phyloP scores from a whole-genome alignment of 2,797 vertebrate genomes.

The Emydoidea blandingii region DNA sequence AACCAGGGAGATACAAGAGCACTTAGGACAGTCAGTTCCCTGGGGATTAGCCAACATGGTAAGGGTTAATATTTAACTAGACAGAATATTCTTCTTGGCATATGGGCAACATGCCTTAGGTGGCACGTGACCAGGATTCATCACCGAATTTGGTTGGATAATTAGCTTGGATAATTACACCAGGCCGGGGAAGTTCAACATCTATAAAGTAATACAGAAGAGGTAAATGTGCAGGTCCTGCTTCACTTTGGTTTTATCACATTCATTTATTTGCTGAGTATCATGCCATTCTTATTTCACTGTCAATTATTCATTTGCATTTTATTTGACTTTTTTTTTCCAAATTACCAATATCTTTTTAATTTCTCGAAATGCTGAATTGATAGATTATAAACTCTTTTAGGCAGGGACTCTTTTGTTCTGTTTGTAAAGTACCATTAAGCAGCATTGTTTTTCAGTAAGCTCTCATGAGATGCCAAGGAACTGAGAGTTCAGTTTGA shows the following conservation, averaged over 20 bases:
- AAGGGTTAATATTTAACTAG: constrained; percentile 65
- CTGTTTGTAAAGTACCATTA: not conserved
- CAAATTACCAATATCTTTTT: not conserved
- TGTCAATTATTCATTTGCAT: constrained; percentile 15
- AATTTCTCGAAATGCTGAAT: constrained; percentile 12
- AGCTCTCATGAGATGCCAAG: not conserved
- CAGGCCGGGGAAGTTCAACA: not conserved
- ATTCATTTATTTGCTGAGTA: not conserved
- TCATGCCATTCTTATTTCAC: constrained; percentile 5
- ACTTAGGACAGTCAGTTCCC: not conserved
- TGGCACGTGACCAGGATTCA: too few species aligned
- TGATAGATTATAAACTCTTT: constrained; percentile 14
- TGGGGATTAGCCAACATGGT: not conserved
- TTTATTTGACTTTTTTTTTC: constrained; percentile 28
- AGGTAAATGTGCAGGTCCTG: not conserved
- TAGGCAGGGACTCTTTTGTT: not conserved
- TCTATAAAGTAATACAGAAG: not conserved
- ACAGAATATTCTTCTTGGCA: not conserved
- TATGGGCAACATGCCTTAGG: too few species aligned
- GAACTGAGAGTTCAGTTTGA: not conserved
- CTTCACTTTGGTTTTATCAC: constrained; percentile 4
- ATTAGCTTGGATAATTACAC: too few species aligned
- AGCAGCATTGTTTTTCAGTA: not conserved
- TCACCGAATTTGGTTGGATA: too few species aligned
- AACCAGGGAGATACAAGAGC: not conserved